Evolutionary conservation across 1,140 invertebrate genomes (phyloP), one percentile per base, ranked within the genome.

Genomic region (Drosophila varians): DNA sequence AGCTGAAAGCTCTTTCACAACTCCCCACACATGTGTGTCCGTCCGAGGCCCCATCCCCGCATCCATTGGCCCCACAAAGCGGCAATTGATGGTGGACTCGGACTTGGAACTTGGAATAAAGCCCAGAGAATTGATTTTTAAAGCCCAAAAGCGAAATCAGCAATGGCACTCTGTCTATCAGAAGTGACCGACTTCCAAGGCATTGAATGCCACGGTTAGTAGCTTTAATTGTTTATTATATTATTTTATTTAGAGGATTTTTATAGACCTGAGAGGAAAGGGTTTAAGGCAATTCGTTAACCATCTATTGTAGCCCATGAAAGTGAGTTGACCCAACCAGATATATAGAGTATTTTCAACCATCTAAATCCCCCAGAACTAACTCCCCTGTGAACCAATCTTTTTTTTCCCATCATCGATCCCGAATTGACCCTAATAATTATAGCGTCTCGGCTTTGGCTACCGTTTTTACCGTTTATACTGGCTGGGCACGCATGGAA

Each of bases 401-500:
- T 25, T 4, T n/a, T n/a, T 12, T 3, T 60, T 52, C 45, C 57
- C 42, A 65, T 57, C 65, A 66, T 49, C 53, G 16, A 12, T 71
- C 4, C 36, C 18, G 42, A 49, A 42, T 12, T 34, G 70, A 55
- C 18, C 38, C 49, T 38, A 31, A 74, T 74, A 74, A 74, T 74
- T 74, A 74, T 74, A 66, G 70, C 70, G 71, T 74, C 71, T 74
- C 70, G 71, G 71, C 71, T 74, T 58, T 38, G 49, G 80, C 80
- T 86, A 86, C 80, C 77, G 80, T 86, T 86, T 72, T 73, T 73
- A 73, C 69, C 70, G 69, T 73, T 73, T 73, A 73, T 73, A 26
- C 69, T 73, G 69, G 69, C 69, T 73, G 69, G 31, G 74, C 82
- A 86, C 80, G 80, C 82, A 87, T 74, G 70, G 82, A 86, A 86